phyloP scores from a whole-genome alignment of 2,113 vertebrate species.

The Clarias gariepinus region DNA sequence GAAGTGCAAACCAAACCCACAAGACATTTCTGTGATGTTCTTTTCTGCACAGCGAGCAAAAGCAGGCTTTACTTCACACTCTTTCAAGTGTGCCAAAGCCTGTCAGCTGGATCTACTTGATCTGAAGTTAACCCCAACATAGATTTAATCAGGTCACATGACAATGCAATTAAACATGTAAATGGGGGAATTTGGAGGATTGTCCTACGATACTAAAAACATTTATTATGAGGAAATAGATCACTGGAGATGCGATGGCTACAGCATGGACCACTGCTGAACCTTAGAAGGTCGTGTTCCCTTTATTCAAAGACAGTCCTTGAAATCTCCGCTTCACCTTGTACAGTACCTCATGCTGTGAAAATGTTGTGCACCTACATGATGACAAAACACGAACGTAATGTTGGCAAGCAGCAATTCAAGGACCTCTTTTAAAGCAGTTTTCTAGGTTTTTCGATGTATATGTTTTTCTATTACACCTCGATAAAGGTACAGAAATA shows the following conservation, averaged over 20 bases:
- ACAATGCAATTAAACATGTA: slow-evolving; percentile 44
- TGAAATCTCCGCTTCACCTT: neutral
- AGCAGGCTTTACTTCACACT: slow-evolving; percentile 27
- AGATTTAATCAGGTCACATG: slow-evolving; percentile 43
- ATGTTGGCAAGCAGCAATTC: neutral
- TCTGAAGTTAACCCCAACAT: slow-evolving; percentile 39
- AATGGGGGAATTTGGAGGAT: neutral
- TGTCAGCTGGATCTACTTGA: slow-evolving; percentile 47
- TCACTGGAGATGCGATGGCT: neutral
- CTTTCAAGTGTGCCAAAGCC: slow-evolving; percentile 49
- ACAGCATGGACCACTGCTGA: neutral
- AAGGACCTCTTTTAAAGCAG: neutral
- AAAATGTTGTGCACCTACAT: neutral
- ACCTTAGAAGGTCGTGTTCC: neutral
- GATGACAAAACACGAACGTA: neutral
- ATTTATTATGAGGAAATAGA: neutral
- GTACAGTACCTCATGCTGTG: neutral
- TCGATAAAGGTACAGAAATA: neutral
- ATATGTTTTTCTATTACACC: too few relatives aligned
- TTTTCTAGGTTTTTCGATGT: neutral
- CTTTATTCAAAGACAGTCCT: neutral
- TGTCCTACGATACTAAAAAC: too few relatives aligned
- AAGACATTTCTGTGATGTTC: neutral
- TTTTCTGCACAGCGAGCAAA: neutral
- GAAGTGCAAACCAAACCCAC: neutral